Evolutionary conservation across 2,797 vertebrate genomes (phyloP).

Genomic region (Characodon lateralis): DNA sequence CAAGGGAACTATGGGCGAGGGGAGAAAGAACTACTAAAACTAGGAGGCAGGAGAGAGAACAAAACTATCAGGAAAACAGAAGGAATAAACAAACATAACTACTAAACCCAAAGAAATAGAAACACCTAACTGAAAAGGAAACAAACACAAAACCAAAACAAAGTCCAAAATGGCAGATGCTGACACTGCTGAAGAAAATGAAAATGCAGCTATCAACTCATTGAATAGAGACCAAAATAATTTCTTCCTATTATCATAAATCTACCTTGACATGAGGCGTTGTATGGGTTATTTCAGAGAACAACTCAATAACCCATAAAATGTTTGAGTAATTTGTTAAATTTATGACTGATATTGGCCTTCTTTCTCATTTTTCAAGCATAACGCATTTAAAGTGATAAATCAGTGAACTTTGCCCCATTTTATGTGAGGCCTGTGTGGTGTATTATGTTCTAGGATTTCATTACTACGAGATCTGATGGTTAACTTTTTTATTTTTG

Average conservation of each 20-base stretch:
- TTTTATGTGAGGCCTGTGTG: neutral
- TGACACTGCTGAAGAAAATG: slow-evolving; percentile 29
- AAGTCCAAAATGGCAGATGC: no score
- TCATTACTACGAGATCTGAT: slow-evolving; percentile 3
- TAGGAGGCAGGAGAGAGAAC: no score
- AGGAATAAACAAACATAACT: no score
- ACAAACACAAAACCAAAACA: no score
- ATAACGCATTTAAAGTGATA: slow-evolving; percentile 17
- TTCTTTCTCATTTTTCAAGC: slow-evolving; percentile 25
- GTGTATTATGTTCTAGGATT: slow-evolving; percentile 5
- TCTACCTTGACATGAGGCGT: slow-evolving; percentile 28
- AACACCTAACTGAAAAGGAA: no score
- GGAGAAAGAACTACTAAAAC: no score
- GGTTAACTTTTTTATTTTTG: neutral
- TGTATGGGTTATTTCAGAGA: slow-evolving; percentile 19
- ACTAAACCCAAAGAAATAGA: no score
- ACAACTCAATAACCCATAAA: slow-evolving; percentile 24
- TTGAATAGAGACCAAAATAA: slow-evolving; percentile 30
- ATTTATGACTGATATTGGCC: slow-evolving; percentile 33
- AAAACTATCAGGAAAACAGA: no score
- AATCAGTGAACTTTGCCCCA: slow-evolving; percentile 12
- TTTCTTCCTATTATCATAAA: slow-evolving; percentile 50
- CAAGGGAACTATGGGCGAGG: no score
- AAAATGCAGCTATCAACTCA: slow-evolving; percentile 25
- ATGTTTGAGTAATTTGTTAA: slow-evolving; percentile 15